phyloP scores from a whole-genome alignment of 37 sponge, comb jelly and placozoan species.

The Dysidea cf. avara region DNA sequence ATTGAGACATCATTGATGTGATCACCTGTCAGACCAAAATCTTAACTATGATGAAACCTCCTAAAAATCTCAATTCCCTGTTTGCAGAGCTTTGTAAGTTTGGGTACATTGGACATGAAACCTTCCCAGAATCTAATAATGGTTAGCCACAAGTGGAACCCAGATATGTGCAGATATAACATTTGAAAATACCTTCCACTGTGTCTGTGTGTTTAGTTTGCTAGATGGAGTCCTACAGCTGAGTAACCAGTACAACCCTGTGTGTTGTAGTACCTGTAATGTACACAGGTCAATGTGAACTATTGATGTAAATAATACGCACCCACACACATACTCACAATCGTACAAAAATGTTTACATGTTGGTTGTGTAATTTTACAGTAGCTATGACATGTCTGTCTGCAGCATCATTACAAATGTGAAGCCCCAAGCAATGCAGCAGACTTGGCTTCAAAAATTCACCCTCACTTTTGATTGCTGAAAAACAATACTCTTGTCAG shows the following conservation, averaged over 20 bases:
- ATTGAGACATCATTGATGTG: too few relatives aligned
- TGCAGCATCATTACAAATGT: neutral
- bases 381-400: neutral
- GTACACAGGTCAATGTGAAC: neutral
- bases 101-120: too few relatives aligned
- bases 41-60: too few relatives aligned
- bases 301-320: neutral
- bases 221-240: slow-evolving; percentile 70
- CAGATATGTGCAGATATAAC: too few relatives aligned
- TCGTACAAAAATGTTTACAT: too few relatives aligned
- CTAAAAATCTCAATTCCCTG: too few relatives aligned
- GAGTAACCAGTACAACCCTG: slow-evolving; percentile 80
- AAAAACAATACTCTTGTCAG: slow-evolving; percentile 73
- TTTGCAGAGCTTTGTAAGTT: too few relatives aligned
- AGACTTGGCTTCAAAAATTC: neutral
- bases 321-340: too few relatives aligned
- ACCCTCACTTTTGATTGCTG: slow-evolving; percentile 79
- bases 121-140: too few relatives aligned
- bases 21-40: too few relatives aligned
- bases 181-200: slow-evolving; percentile 94
- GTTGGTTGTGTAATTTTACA: neutral
- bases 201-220: slow-evolving; percentile 82
- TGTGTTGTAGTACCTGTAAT: slow-evolving; percentile 67
- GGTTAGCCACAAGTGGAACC: too few relatives aligned
- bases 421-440: neutral